A percentile compares a stretch with the other conserved stretches of the same genome.
Conservation (phyloP, 64 coral and sea anemone genomes). For the Montipora foliosa region DNA sequence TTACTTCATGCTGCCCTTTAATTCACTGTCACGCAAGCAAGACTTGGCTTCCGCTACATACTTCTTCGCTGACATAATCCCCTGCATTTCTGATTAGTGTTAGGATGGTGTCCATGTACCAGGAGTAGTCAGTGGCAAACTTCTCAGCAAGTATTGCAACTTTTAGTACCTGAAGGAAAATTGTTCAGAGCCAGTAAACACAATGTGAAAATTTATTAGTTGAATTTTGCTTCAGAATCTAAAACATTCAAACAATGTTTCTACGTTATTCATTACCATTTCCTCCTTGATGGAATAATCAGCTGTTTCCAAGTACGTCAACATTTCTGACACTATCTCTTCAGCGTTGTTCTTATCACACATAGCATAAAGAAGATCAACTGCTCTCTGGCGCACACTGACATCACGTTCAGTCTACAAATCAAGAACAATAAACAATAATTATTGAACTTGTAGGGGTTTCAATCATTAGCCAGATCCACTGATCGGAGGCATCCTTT, state of each 20-base stretch:
- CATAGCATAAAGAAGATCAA: conserved; percentile 97
- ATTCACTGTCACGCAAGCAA: background rate
- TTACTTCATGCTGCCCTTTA: too few species aligned
- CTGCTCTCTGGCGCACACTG: conserved; percentile 96
- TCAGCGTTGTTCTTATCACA: conserved; percentile 98
- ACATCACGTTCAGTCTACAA: conserved; percentile 95
- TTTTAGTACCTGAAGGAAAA: conserved; percentile 77
- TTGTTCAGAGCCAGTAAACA: background rate
- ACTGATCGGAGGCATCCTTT: too few species aligned
- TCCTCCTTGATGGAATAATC: conserved; percentile 99
- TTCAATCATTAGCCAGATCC: too few species aligned
- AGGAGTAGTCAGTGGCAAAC: conserved; percentile 94
- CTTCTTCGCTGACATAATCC: conserved; percentile 99
- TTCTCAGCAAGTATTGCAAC: conserved; percentile 97
- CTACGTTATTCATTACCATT: conserved; percentile 65
- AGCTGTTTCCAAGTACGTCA: conserved; percentile 89
- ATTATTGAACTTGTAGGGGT: background rate
- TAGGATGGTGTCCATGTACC: conserved; percentile 98
- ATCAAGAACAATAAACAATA: background rate
- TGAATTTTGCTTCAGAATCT: background rate
- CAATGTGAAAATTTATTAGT: too few species aligned
- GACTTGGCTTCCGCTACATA: background rate
- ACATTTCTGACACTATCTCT: conserved; percentile 97
- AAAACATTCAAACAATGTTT: background rate
- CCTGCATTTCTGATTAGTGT: conserved; percentile 90